Percentiles rank a stretch among this genome's conserved stretches.
These are phyloP conservation scores for Nephrotoma guestfalica DNA, from an alignment of 2,888 invertebrate species.

Conservation along the genomic window DNA sequence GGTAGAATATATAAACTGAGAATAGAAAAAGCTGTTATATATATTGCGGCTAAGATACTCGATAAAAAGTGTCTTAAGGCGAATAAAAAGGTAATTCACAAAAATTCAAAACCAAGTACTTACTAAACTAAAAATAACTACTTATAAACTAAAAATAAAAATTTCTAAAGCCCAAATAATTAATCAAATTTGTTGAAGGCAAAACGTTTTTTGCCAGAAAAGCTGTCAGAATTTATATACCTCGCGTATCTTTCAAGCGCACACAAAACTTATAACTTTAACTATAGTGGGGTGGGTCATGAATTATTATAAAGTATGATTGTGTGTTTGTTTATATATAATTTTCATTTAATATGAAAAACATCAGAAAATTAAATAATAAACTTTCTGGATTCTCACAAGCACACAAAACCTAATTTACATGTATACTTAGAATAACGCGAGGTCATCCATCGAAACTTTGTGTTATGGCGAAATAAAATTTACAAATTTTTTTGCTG, in stretches of 20 bases:
- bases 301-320: not conserved
- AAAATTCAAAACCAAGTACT: not conserved
- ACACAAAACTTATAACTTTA: not conserved
- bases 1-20: not conserved
- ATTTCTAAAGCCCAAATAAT: not conserved
- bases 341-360: not conserved
- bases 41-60: not conserved
- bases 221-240: not conserved
- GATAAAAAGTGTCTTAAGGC: not conserved
- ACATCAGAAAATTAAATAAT: not conserved
- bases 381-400: not conserved
- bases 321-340: not conserved
- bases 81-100: not conserved
- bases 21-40: not conserved
- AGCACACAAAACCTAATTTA: not conserved
- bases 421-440: not conserved
- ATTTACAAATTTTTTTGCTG: no score
- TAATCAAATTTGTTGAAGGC: not conserved
- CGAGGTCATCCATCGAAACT: no score
- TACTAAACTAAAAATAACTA: not conserved
- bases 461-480: no score
- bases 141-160: not conserved
- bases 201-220: not conserved
- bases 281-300: not conserved
- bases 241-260: not conserved